Evolutionary conservation across 2,888 invertebrate genomes (phyloP).

Genomic region (Pachymerium ferrugineum): DNA sequence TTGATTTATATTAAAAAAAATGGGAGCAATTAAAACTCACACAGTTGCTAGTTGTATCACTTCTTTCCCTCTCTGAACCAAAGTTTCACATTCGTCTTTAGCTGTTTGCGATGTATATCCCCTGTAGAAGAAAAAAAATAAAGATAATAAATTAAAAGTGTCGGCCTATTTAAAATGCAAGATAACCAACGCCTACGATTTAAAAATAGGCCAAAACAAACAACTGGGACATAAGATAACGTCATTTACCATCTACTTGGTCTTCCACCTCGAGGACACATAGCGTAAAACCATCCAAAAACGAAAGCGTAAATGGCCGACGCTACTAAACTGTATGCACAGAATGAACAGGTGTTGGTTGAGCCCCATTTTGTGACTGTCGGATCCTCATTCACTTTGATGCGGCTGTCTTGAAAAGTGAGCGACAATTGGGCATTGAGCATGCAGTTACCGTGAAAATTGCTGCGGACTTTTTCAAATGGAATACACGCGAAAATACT

Average conservation of each 20-base stretch:
- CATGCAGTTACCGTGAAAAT: conserved; percentile 33
- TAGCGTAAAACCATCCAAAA: conserved; percentile 33
- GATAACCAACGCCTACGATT: too few species aligned
- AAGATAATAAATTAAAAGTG: too few species aligned
- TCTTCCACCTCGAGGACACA: conserved; percentile 29
- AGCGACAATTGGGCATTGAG: conserved; percentile 29
- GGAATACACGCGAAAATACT: conserved; percentile 32
- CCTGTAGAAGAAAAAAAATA: background rate
- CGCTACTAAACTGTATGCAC: background rate
- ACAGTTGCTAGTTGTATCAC: background rate
- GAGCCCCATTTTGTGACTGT: conserved; percentile 6
- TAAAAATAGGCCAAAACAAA: too few species aligned
- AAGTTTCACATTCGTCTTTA: background rate
- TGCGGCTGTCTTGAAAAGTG: background rate
- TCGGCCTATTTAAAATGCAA: too few species aligned
- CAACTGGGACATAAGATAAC: too few species aligned
- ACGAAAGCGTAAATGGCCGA: conserved; percentile 29
- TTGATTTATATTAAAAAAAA: too few species aligned
- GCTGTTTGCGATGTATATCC: background rate
- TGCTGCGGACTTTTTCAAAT: conserved; percentile 19
- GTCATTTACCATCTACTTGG: conserved; percentile 23
- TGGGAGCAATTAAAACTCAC: background rate
- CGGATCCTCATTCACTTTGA: conserved; percentile 24
- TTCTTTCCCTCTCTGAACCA: background rate
- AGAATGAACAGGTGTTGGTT: conserved; percentile 19